Conservation (phyloP, 2,113 vertebrate genomes). For the Raja brachyura region DNA sequence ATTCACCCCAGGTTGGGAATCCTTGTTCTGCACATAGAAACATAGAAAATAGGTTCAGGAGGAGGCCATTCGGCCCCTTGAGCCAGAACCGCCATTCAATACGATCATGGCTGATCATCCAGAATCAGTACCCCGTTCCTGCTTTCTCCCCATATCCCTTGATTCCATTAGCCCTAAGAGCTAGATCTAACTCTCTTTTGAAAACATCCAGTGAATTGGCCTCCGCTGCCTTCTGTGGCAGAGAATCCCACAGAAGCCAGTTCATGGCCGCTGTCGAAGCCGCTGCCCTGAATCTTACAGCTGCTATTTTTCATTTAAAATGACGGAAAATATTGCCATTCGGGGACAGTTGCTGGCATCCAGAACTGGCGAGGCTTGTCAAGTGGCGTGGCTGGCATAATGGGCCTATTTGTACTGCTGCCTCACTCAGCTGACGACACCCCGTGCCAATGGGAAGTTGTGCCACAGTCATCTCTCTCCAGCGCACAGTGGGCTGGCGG, state of each 20-base stretch:
- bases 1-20: too few species aligned
- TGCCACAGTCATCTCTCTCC: neutral
- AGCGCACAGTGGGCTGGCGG: neutral
- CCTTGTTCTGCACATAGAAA: too few species aligned
- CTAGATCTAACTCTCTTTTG: too few species aligned
- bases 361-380: neutral
- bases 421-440: slow-evolving; percentile 5
- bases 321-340: neutral
- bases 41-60: too few species aligned
- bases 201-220: too few species aligned
- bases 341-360: neutral
- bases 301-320: neutral
- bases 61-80: too few species aligned
- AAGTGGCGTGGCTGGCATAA: slow-evolving; percentile 4
- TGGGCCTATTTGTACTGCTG: slow-evolving; percentile 25
- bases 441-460: neutral
- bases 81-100: too few species aligned
- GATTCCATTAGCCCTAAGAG: too few species aligned
- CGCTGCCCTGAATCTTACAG: neutral
- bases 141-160: too few species aligned
- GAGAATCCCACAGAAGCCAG: neutral
- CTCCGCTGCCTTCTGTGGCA: neutral
- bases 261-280: neutral
- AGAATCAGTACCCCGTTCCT: too few species aligned
- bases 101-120: too few species aligned